Conservation (phyloP, 2,888 invertebrate species). For the Lymantria monacha region DNA sequence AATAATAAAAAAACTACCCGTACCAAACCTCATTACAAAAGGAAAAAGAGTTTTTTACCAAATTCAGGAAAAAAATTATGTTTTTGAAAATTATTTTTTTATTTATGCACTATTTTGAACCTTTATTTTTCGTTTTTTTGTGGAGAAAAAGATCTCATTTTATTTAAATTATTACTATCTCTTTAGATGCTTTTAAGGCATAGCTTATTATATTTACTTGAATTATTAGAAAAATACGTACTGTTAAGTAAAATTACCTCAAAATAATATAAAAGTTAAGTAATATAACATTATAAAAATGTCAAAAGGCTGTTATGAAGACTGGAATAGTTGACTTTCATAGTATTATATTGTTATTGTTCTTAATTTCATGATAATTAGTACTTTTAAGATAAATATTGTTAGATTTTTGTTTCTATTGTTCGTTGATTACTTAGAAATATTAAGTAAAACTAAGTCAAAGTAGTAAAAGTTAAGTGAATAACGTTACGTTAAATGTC, state of each 20-base stretch:
- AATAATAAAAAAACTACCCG: constrained; percentile 15
- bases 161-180: constrained; percentile 3
- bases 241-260: constrained; percentile 7
- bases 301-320: neutral
- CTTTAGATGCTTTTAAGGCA: constrained; percentile 5
- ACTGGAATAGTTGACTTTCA: constrained; percentile 3
- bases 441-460: neutral
- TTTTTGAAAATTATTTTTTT: constrained; percentile 1
- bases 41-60: constrained; percentile 11
- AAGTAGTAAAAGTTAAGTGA: neutral
- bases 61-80: constrained; percentile 1
- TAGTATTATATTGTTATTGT: constrained; percentile 2
- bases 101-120: neutral
- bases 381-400: neutral
- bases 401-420: constrained; percentile 7
- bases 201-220: constrained; percentile 6
- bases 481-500: neutral
- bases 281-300: constrained; percentile 1
- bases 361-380: neutral
- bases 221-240: constrained; percentile 3
- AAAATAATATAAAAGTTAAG: constrained; percentile 7
- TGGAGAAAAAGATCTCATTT: constrained; percentile 8
- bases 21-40: constrained; percentile 8
- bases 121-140: constrained; percentile 3
- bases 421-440: constrained; percentile 9